Evolutionary conservation across 1,140 invertebrate genomes (phyloP), one percentile per base, ranked within the genome.

Genomic region (Papilio polyxenes): DNA sequence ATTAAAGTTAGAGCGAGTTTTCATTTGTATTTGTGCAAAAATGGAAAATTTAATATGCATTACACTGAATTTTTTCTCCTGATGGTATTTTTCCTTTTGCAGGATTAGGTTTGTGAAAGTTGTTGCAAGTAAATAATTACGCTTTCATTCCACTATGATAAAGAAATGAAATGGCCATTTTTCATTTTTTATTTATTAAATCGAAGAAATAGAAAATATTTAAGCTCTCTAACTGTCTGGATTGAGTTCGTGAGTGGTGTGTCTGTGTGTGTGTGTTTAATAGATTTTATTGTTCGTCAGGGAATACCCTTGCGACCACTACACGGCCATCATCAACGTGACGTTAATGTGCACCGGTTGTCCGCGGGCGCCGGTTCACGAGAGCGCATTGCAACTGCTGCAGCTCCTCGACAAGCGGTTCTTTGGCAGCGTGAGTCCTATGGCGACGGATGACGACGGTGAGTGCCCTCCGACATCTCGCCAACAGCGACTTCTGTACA

Each of bases 281-380:
- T 15, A 11, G 3, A 31, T 40, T 15, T 44, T 31, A 17, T 51
- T 13, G 82, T 88, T 87, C 91, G 94, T 83, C 92, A 98, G 98
- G 87, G 99, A 99, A 94, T 99, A 99, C 95, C 99, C 99, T 10
- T 99, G 99, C 95, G 99, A 99, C 93, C 98, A 99, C 95, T 99
- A 99, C 93, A 99, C 98, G 44, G 98, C 98, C 13, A 98, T 99
- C 87, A 98, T 99, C 88, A 99, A 99, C 90, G 98, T 99, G 9
- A 99, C 99, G 0, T 95, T 99, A 37, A 97, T 99, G 95, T 99
- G 98, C 93, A 98, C 98, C 5, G 98, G 98, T 17, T 99, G 98
- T 93, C 98, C 98, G 0, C 96, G 98, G 44, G 97, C 97, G n/a
- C 95, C 96, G 23, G 97, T 99, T 1, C 97, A 99, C 90, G 98